These are phyloP conservation scores for Diadegma fenestrale DNA, from an alignment of 2,888 invertebrate genomes.

Conservation along the genomic window DNA sequence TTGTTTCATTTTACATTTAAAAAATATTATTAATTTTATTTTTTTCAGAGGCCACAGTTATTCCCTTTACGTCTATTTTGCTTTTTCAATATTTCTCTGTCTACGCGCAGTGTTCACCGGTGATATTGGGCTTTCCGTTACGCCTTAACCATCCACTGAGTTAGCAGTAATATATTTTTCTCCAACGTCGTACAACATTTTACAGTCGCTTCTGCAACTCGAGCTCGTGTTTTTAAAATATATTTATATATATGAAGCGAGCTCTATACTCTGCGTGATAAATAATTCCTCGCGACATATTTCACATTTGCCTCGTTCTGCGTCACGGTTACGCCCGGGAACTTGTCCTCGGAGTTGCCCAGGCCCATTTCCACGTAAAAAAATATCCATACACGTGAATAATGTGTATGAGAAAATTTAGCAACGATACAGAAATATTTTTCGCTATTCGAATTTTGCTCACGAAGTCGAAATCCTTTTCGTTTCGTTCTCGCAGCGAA, in stretches of 20 bases:
- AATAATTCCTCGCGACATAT: slow-evolving; percentile 66
- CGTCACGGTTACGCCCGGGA: slow-evolving; percentile 55
- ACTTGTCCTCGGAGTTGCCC: slow-evolving; percentile 50
- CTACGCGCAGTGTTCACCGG: slow-evolving; percentile 40
- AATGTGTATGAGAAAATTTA: not conserved
- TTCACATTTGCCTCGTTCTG: slow-evolving; percentile 63
- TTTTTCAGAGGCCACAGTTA: not conserved
- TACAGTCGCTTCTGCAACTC: slow-evolving; percentile 39
- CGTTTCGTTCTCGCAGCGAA: not conserved
- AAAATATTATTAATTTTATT: not conserved
- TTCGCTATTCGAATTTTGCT: not conserved
- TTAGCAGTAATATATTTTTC: slow-evolving; percentile 55
- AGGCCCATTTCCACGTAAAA: not conserved
- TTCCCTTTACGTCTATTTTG: slow-evolving; percentile 6
- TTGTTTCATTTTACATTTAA: slow-evolving; percentile 28
- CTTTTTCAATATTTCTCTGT: slow-evolving; percentile 63
- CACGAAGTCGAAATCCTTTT: not conserved
- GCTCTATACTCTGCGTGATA: slow-evolving; percentile 54
- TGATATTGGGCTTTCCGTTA: slow-evolving; percentile 1
- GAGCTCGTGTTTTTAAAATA: not conserved
- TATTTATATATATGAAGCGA: slow-evolving; percentile 18
- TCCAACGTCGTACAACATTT: slow-evolving; percentile 60
- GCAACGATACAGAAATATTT: slow-evolving; percentile 3
- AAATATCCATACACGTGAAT: not conserved
- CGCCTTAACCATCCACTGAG: slow-evolving; percentile 31